Percentiles rank a stretch among this genome's conserved stretches.
Conservation (phyloP, 2,797 vertebrate genomes). For the Toxotes lorentzi region DNA sequence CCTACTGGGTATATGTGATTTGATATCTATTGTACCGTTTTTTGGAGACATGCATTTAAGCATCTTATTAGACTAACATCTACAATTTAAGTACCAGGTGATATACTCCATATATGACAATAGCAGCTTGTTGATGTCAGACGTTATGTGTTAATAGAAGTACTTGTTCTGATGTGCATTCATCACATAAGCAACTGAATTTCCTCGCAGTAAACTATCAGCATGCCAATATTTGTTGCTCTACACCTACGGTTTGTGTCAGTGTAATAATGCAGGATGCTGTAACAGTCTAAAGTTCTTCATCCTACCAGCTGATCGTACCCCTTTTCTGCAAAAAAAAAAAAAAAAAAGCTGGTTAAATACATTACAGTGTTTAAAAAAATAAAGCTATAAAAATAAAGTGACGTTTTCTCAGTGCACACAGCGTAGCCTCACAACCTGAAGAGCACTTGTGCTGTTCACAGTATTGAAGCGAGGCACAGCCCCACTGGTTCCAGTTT, state of each 20-base stretch:
- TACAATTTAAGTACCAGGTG: slow-evolving; percentile 39
- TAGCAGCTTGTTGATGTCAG: slow-evolving; percentile 26
- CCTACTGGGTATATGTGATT: slow-evolving; percentile 16
- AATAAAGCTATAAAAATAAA: slow-evolving; percentile 73
- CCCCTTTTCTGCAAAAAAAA: slow-evolving; percentile 40
- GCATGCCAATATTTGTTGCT: slow-evolving; percentile 43
- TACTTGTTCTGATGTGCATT: slow-evolving; percentile 21
- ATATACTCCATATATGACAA: slow-evolving; percentile 20
- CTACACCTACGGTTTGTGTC: slow-evolving; percentile 43
- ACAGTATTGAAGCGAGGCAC: slow-evolving; percentile 62
- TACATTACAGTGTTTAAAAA: slow-evolving; percentile 56
- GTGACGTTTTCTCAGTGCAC: slow-evolving; percentile 58
- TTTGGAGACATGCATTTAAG: slow-evolving; percentile 60
- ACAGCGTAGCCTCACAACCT: slow-evolving; percentile 51
- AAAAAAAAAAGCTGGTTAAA: slow-evolving; percentile 39
- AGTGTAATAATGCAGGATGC: slow-evolving; percentile 18
- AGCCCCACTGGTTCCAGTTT: slow-evolving; percentile 26
- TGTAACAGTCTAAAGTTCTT: slow-evolving; percentile 27
- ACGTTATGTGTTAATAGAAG: background rate
- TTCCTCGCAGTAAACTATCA: slow-evolving; percentile 16
- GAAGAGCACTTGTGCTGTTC: slow-evolving; percentile 71
- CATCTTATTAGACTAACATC: slow-evolving; percentile 35
- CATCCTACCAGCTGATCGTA: slow-evolving; percentile 12
- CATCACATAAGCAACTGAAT: slow-evolving; percentile 26
- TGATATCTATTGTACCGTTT: slow-evolving; percentile 19